Base-by-base conservation (phyloP, 2,888 invertebrate genomes). In the Pollenia angustigena region DNA sequence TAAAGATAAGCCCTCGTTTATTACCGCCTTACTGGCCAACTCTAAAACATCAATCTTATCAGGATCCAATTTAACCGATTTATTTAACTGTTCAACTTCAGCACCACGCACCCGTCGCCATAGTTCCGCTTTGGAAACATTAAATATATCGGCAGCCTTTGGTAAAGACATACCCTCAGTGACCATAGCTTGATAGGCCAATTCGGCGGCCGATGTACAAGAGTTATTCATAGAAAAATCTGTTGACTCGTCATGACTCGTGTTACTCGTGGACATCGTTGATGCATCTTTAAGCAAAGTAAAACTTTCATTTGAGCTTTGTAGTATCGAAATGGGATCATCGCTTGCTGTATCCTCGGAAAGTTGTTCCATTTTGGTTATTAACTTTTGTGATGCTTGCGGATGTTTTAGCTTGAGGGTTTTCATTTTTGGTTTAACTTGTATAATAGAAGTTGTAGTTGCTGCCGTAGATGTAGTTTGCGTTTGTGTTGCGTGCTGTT, bases 51-150 rank as follows among this genome's bases (percentile, higher is more conserved):
- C 87, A 11, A 84, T 52, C 32, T 87, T 87, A 10, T 85, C 87
- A 11, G 84, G 32, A 78, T 87, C 81, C 4, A 81, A 1, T 62
- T 87, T 87, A 2, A 60, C 50, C 7, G 81, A 46, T 46, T 87
- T 87, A 16, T 76, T 81, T 1, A 81, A 18, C 42, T 72, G 81
- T 44, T 16, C 93, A 75, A 11, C 92, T 89, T 72, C 91, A 90
- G 48, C 91, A 90, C 16, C 91, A 54, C 92, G 92, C 3, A 93
- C 92, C 2, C 93, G 90, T 6, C 93, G 90, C 93, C 93, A 93
- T 1, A 93, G 88, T 0, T 93, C 93, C 0, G 93, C 93, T 88
- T 93, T 93, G 0, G 93, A 93, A 40, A 93, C 91, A 76, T 92
- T 91, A 80, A 88, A 93, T 44, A 92, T 92, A 78, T 91, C 91